Conservation (phyloP, 1,140 invertebrate species). For the Lamellibrachia luymesi region DNA sequence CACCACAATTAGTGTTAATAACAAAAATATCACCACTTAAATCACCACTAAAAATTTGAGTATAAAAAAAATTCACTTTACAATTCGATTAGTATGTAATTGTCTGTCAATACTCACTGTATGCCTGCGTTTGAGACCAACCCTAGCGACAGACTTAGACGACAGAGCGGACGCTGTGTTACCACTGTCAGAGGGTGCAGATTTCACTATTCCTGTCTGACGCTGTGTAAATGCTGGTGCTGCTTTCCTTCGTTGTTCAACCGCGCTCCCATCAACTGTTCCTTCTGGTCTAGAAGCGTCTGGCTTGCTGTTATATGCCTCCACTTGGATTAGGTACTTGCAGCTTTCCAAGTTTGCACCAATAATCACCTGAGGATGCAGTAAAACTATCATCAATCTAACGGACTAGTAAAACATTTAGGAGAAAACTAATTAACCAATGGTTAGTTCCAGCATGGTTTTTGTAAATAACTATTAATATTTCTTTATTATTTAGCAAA, state of each 20-base stretch:
- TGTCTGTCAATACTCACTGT: neutral
- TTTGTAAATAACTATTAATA: neutral
- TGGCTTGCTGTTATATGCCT: slow-evolving; percentile 24
- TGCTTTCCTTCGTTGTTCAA: neutral
- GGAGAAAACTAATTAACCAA: neutral
- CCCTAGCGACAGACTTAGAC: neutral
- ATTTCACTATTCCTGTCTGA: neutral
- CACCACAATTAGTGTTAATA: too few species aligned
- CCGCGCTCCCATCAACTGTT: neutral
- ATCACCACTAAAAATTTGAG: too few species aligned
- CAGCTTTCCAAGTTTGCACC: slow-evolving; percentile 45
- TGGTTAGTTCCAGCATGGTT: neutral
- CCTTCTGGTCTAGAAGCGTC: neutral
- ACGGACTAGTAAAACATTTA: neutral
- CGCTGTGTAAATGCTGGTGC: neutral
- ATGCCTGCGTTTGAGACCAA: neutral
- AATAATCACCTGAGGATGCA: slow-evolving; percentile 21
- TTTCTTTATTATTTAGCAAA: too few species aligned
- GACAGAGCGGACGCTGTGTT: neutral
- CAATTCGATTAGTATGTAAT: neutral
- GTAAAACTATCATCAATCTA: neutral
- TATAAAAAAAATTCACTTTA: neutral
- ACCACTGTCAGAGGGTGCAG: neutral
- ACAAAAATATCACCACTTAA: too few species aligned
- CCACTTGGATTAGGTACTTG: slow-evolving; percentile 39